These are phyloP conservation scores for Pheosia gnoma DNA, from an alignment of 2,888 invertebrate genomes.

Conservation along the genomic window DNA sequence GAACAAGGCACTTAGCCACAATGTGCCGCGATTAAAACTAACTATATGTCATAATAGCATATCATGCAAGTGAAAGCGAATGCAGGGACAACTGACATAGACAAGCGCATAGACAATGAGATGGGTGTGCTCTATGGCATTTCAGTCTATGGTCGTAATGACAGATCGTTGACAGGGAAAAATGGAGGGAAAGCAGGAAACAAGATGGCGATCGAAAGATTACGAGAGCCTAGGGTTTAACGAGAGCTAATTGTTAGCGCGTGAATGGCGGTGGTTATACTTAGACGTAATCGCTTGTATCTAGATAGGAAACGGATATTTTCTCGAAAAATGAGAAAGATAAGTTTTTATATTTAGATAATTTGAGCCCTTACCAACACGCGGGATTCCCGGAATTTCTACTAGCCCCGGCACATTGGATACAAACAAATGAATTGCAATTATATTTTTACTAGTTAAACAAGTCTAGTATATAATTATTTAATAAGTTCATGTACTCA, in stretches of 20 bases:
- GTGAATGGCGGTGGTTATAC: neutral
- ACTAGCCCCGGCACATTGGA: no score
- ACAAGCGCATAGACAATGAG: slow-evolving; percentile 44
- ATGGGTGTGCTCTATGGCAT: slow-evolving; percentile 58
- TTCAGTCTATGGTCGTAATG: slow-evolving; percentile 46
- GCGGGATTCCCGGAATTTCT: no score
- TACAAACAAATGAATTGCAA: no score
- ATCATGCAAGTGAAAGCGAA: slow-evolving; percentile 46
- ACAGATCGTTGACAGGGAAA: slow-evolving; percentile 35
- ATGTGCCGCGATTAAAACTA: slow-evolving; percentile 45
- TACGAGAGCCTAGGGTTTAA: neutral
- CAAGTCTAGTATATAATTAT: no score
- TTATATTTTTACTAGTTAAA: no score
- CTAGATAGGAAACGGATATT: neutral
- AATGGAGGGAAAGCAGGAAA: slow-evolving; percentile 42
- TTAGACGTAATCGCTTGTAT: slow-evolving; percentile 10
- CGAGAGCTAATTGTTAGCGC: neutral
- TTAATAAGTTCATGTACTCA: slow-evolving; percentile 13
- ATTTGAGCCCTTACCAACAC: slow-evolving; percentile 8
- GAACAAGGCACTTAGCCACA: slow-evolving; percentile 45
- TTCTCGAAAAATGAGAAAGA: neutral
- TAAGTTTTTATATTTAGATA: slow-evolving; percentile 9
- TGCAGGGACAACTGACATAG: slow-evolving; percentile 30
- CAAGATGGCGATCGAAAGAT: slow-evolving; percentile 12
- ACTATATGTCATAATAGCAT: slow-evolving; percentile 41